Percentiles rank a stretch among this genome's conserved stretches.
Evolutionary conservation across 2,888 invertebrate species (phyloP).

Genomic region (Monoplex corrugatus): DNA sequence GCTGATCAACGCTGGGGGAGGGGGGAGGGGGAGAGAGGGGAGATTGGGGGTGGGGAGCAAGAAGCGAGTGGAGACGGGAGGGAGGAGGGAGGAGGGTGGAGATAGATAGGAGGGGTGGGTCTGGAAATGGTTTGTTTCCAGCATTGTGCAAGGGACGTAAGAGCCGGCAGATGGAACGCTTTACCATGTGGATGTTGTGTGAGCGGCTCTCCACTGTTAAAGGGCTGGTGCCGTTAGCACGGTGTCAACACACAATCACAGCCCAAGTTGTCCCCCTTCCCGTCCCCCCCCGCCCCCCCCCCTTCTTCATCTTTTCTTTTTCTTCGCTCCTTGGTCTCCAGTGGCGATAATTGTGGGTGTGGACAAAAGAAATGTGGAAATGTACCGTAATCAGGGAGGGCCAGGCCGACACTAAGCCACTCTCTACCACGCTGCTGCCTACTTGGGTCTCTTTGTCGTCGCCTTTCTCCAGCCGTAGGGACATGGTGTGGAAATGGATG

Average conservation of each 20-base stretch:
- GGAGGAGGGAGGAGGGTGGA: neutral
- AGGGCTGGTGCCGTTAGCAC: neutral
- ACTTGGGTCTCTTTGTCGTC: neutral
- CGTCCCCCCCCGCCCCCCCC: neutral
- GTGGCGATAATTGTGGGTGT: constrained; percentile 32
- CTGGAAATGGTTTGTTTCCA: neutral
- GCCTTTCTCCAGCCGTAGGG: neutral
- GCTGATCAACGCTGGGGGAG: neutral
- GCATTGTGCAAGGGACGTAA: neutral
- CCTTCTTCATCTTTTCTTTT: neutral
- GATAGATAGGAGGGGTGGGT: neutral
- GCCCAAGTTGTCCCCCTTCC: neutral
- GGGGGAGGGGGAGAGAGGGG: neutral
- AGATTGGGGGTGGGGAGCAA: neutral
- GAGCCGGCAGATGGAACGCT: constrained; percentile 37
- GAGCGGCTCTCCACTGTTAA: neutral
- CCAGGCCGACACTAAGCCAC: neutral
- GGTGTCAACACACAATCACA: neutral
- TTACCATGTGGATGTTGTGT: neutral
- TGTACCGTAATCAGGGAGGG: neutral
- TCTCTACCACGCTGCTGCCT: neutral
- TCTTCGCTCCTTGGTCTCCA: neutral
- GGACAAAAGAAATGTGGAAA: constrained; percentile 26
- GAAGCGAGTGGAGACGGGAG: neutral
- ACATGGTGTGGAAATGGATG: neutral